Conservation (phyloP, 2,797 vertebrate genomes). For the Coluber constrictor region DNA sequence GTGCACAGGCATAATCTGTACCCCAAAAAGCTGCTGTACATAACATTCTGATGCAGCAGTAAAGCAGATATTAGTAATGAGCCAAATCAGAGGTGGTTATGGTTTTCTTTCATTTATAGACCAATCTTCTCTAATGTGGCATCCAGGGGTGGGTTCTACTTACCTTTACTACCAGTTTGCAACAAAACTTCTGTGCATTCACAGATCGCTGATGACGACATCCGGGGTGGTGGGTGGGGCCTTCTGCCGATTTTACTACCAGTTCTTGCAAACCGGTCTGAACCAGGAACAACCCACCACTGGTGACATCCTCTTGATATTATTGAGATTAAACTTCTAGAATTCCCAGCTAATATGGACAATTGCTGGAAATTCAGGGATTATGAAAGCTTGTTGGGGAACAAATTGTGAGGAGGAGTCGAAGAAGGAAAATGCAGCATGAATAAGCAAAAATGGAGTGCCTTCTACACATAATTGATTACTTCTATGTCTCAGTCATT, state of each 20-base stretch:
- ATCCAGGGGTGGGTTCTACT: neutral
- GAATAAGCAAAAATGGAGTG: neutral
- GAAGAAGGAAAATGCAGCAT: neutral
- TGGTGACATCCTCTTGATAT: neutral
- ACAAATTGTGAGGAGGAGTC: neutral
- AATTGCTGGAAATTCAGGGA: neutral
- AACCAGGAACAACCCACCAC: too few relatives aligned
- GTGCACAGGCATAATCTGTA: neutral
- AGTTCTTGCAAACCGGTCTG: too few relatives aligned
- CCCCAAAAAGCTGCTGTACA: neutral
- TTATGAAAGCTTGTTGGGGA: neutral
- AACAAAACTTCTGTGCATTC: too few relatives aligned
- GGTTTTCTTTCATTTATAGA: neutral
- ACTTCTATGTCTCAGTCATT: neutral
- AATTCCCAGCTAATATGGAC: neutral
- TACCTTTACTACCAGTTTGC: too few relatives aligned
- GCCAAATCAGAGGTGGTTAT: neutral
- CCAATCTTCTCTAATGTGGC: neutral
- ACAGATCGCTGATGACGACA: too few relatives aligned
- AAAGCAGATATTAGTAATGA: neutral
- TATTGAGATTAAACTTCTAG: neutral
- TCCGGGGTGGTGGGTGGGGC: too few relatives aligned
- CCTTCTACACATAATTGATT: neutral
- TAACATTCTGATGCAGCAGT: neutral
- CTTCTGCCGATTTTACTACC: too few relatives aligned